Evolutionary conservation across 2,888 invertebrate species (phyloP).

Genomic region (Slavum lentiscoides): DNA sequence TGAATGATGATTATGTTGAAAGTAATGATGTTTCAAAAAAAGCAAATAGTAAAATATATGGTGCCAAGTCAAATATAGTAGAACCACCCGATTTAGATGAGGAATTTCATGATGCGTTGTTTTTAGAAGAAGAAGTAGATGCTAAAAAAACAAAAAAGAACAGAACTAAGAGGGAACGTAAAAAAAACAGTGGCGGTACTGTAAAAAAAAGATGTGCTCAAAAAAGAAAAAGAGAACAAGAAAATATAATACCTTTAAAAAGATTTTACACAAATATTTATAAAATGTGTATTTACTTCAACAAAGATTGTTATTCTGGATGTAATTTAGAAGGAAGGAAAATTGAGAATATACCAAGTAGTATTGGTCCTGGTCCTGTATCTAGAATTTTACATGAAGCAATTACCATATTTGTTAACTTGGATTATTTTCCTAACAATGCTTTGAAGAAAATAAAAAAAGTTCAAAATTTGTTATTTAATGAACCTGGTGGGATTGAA

Average conservation of each 20-base stretch:
- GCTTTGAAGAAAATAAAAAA: conserved; percentile 30
- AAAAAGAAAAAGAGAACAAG: background rate
- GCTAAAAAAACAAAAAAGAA: background rate
- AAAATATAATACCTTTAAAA: background rate
- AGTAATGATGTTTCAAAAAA: background rate
- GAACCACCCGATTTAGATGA: conserved; percentile 21
- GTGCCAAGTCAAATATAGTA: background rate
- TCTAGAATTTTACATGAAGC: conserved; percentile 13
- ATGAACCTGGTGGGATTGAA: conserved; percentile 24
- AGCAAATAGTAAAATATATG: background rate
- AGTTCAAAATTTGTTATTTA: conserved; percentile 6
- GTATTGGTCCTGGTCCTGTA: conserved; percentile 38
- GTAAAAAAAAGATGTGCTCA: background rate
- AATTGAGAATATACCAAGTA: background rate
- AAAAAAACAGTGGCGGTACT: background rate
- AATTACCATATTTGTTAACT: conserved; percentile 8
- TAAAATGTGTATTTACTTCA: conserved; percentile 9
- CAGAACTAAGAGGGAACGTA: background rate
- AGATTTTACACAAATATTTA: background rate
- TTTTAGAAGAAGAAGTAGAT: background rate
- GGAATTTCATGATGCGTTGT: conserved; percentile 25
- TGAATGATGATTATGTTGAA: background rate
- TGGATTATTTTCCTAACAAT: background rate
- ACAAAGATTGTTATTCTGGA: conserved; percentile 20
- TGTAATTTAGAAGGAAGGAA: background rate